phyloP scores from a whole-genome alignment of 1,140 invertebrate species.

The Himalopsyche phryganea region DNA sequence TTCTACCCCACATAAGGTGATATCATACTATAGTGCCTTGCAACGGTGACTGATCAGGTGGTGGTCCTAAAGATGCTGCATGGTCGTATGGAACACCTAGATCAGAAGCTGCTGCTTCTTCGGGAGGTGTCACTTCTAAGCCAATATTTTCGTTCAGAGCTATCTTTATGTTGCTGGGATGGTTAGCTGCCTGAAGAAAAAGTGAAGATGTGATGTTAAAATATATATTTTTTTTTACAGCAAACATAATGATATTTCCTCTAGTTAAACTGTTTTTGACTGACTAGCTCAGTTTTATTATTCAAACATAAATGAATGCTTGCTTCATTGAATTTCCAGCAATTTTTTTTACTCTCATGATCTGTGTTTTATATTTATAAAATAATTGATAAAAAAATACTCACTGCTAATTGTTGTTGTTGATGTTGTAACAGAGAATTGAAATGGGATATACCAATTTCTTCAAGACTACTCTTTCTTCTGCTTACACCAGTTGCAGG shows the following conservation, averaged over 20 bases:
- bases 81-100: conserved; percentile 52
- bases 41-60: conserved; percentile 69
- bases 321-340: too few relatives aligned
- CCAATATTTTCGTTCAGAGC: conserved; percentile 82
- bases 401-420: conserved; percentile 32
- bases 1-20: conserved; percentile 84
- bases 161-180: conserved; percentile 70
- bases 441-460: conserved; percentile 77
- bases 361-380: too few relatives aligned
- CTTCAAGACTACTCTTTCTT: conserved; percentile 79
- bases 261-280: too few relatives aligned
- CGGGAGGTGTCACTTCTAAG: conserved; percentile 78
- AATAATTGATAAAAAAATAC: too few relatives aligned
- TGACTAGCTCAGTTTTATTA: too few relatives aligned
- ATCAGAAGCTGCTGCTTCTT: conserved; percentile 59
- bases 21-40: conserved; percentile 91
- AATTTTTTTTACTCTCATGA: too few relatives aligned
- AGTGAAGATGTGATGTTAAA: too few relatives aligned
- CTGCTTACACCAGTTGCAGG: conserved; percentile 50
- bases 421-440: conserved; percentile 58
- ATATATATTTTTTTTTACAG: too few relatives aligned
- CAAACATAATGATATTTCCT: too few relatives aligned
- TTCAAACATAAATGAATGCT: too few relatives aligned
- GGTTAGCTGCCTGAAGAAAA: conserved; percentile 59
- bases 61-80: conserved; percentile 34